Conservation (phyloP, 23 tunicate genomes). For the Halocynthia aurantium region DNA sequence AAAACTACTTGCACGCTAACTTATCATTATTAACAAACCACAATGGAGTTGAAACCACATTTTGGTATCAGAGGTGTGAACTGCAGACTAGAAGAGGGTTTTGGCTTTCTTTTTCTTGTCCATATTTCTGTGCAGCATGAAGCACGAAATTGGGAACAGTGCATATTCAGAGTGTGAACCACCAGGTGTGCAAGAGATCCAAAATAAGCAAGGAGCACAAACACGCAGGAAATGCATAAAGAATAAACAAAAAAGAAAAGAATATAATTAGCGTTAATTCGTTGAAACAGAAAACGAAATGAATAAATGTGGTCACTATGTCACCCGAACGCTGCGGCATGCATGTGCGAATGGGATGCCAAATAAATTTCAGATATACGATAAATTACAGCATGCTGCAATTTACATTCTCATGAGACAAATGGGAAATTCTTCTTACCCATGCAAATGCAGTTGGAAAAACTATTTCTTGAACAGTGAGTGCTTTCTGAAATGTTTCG, state of each 20-base stretch:
- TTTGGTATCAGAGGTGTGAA: no score
- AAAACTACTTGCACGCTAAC: no score
- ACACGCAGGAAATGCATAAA: constrained; percentile 5
- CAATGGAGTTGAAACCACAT: no score
- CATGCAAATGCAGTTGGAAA: constrained; percentile 10
- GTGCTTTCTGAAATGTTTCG: constrained; percentile 25
- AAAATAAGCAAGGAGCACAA: constrained; percentile 24
- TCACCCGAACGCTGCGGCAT: background rate
- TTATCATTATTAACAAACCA: no score
- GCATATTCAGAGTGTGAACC: background rate
- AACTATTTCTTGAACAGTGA: constrained; percentile 25
- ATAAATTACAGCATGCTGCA: background rate
- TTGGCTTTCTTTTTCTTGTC: constrained; percentile 67
- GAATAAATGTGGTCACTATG: background rate
- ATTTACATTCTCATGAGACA: background rate
- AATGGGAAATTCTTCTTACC: constrained; percentile 10
- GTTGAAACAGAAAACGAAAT: constrained; percentile 18
- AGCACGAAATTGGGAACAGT: constrained; percentile 13
- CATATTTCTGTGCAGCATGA: constrained; percentile 22
- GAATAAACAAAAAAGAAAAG: constrained; percentile 14
- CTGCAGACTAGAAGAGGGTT: constrained; percentile 35
- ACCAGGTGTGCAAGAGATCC: constrained; percentile 9
- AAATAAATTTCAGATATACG: background rate
- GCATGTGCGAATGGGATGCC: background rate
- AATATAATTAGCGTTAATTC: background rate